Evolutionary conservation across 2,888 invertebrate genomes (phyloP), one percentile per base, ranked within the genome.

Genomic region (Osedax fenrisi): DNA sequence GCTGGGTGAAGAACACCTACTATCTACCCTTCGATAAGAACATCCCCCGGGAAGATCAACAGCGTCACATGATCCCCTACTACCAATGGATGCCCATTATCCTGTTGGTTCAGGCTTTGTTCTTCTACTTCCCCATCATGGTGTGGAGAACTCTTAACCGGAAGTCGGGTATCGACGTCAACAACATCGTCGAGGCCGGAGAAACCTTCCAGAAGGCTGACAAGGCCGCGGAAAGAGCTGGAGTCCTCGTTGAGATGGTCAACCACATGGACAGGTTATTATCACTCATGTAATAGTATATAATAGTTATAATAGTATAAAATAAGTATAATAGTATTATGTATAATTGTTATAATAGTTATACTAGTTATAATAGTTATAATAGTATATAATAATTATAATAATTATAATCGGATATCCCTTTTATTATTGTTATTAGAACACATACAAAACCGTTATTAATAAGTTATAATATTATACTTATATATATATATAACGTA

Each of bases 91-190:
- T 85, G 76, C 83, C 86, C 77, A 81, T 86, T 84, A 82, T 86
- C 73, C 82, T 86, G n/a, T 82, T 86, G 26, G 81, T 85, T 27
- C 86, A 86, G 78, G 86, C 85, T 13, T 81, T 86, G 68, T 79
- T 86, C 23, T 86, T 86, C 80, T 86, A 86, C 80, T 79, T 86
- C 26, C 86, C 86, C 2, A 83, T 85, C 67, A 82, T 86, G 67
- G 77, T 86, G 25, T 86, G 86, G 86, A 80, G 86, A 13, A 83
- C 86, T 59, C 80, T 86, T 70, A 85, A 84, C 78, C 84, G 83
- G 81, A 82, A 83, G 72, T 81, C 83, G 5, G 84, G 84, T 80
- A 76, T 76, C 71, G 78, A 79, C 61, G 78, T 79, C 71, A 76
- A 78, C 71, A 78, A 77, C 56, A 76, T 78, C 56, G 78, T 78